phyloP scores from a whole-genome alignment of 1,140 invertebrate genomes.

The Bradynema listronoti region DNA sequence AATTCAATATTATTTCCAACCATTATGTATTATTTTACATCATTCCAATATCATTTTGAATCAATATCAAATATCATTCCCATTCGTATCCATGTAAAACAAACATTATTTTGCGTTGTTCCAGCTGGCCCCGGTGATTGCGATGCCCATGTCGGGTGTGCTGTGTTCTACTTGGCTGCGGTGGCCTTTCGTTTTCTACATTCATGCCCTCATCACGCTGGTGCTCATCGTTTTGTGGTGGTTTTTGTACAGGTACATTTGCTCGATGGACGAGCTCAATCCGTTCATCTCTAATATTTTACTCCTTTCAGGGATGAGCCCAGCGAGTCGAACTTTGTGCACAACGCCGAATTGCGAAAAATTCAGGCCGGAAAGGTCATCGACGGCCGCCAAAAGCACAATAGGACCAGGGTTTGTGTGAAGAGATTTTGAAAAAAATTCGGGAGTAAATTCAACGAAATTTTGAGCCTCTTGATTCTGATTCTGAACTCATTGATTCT shows the following conservation, averaged over 20 bases:
- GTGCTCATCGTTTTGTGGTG: slow-evolving; percentile 35
- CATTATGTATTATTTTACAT: slow-evolving; percentile 1
- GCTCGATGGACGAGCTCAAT: not conserved
- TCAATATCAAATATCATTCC: no score
- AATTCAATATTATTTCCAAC: no score
- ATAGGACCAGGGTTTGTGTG: no score
- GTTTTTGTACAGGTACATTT: slow-evolving; percentile 28
- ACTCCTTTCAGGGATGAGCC: slow-evolving; percentile 24
- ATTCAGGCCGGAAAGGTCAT: slow-evolving; percentile 35
- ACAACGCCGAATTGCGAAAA: slow-evolving; percentile 21
- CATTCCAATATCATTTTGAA: no score
- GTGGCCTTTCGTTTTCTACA: slow-evolving; percentile 17
- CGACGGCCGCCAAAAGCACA: slow-evolving; percentile 29
- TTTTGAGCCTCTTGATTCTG: no score
- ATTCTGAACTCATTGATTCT: no score
- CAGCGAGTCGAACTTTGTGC: slow-evolving; percentile 19
- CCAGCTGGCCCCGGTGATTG: slow-evolving; percentile 25
- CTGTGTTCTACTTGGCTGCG: slow-evolving; percentile 23
- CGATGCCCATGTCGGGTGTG: slow-evolving; percentile 28
- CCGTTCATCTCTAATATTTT: no score
- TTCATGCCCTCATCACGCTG: slow-evolving; percentile 38
- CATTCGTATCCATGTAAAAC: no score
- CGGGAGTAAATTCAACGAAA: no score
- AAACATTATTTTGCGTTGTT: no score
- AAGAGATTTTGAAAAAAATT: no score